Base-by-base conservation (phyloP, 2,797 vertebrate genomes). In the Oreochromis mossambicus region DNA sequence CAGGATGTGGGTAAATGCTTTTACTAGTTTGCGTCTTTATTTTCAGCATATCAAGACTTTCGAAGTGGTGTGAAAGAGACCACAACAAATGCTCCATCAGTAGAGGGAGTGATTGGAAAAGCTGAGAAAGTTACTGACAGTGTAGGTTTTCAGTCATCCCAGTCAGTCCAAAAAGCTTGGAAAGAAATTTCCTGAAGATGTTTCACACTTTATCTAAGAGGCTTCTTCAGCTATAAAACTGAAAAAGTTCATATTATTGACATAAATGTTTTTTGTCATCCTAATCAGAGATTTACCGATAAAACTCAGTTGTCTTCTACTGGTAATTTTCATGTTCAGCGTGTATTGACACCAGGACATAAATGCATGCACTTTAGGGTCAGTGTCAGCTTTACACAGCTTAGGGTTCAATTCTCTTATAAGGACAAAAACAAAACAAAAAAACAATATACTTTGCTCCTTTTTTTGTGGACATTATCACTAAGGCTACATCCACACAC, bases 351-450 rank as follows among this genome's bases (percentile, higher is more conserved):
- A 63, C 3, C 10, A n/a, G 56, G 5, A 32, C 29, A 58, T 21
- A 24, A 41, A 41, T 41, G 5, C 13, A 68, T 41, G 36, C 63
- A 41, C 4, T 43, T 43, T 43, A 68, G 63, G 10, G 63, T 24
- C 7, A 68, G n/a, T 6, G 6, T 21, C 51, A 9, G n/a, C 21
- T 68, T 68, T 14, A 68, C 2, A 1, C 4, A 43, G n/a, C 21
- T 24, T 24, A 13, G 0, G 2, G 38, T 41, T 14, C 1, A 66
- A 4, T 14, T 14, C 0, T 38, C 2, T 8, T 5, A 38, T 36
- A 21, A 38, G 61, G 7, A 14, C 15, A 34, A 61, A 61, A 34
- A 19, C 9, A 36, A 34, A 56, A 56, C 55, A 17, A 56, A 54
- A 52, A 8, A 15, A 0, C 4, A 56, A 56, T 36, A 34, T 36